phyloP scores from a whole-genome alignment of 2,888 invertebrate genomes.

The Blera fallax region DNA sequence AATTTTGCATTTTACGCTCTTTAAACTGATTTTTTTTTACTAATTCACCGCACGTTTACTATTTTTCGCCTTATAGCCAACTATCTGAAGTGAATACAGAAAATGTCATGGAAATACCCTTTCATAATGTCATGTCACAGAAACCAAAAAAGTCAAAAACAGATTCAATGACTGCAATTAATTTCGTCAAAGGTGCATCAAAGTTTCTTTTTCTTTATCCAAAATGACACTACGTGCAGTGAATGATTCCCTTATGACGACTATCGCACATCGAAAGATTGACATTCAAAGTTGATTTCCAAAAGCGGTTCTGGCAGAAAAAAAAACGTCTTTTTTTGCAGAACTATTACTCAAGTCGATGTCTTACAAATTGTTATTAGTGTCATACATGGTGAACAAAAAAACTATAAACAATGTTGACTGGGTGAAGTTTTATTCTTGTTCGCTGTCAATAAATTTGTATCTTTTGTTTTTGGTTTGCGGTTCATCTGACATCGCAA shows the following conservation, averaged over 20 bases:
- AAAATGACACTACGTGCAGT: not conserved
- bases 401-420: constrained; percentile 18
- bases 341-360: not conserved
- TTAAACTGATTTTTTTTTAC: not conserved
- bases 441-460: constrained; percentile 48
- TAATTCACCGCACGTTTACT: constrained; percentile 51
- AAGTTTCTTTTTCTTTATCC: constrained; percentile 23
- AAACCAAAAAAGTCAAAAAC: not conserved
- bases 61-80: constrained; percentile 44
- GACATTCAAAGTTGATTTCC: constrained; percentile 6
- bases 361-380: constrained; percentile 5
- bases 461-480: not conserved
- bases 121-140: constrained; percentile 1
- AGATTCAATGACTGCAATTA: constrained; percentile 39
- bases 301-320: not conserved
- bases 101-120: constrained; percentile 55
- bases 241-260: not conserved
- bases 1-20: not conserved
- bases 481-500: constrained; percentile 8
- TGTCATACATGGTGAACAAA: constrained; percentile 1
- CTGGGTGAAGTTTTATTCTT: constrained; percentile 47
- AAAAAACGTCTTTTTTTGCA: not conserved
- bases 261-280: not conserved
- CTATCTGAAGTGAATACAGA: constrained; percentile 40
- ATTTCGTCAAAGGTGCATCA: constrained; percentile 43